Evolutionary conservation across 2,113 vertebrate species (phyloP).

Genomic region (Nycticorax nycticorax): DNA sequence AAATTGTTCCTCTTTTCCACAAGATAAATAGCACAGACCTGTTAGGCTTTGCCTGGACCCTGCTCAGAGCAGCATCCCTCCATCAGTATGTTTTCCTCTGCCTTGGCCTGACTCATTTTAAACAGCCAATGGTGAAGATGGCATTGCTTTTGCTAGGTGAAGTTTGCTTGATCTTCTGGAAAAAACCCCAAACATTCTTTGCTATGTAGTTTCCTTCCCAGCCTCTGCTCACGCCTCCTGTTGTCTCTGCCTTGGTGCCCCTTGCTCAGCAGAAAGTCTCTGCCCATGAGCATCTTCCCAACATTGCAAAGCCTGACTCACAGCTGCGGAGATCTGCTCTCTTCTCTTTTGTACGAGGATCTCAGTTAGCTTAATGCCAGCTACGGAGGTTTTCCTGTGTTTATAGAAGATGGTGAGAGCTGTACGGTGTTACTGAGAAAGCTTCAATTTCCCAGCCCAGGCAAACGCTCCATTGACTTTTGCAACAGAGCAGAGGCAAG

Average conservation of each 20-base stretch:
- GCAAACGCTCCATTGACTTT: not conserved
- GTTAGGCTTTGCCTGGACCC: not conserved
- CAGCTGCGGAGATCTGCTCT: not conserved
- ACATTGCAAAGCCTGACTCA: not conserved
- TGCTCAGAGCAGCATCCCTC: not conserved
- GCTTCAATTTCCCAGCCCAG: not conserved
- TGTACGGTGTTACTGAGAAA: not conserved
- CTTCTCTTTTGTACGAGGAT: not conserved
- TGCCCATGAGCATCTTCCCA: not conserved
- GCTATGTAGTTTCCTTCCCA: not conserved
- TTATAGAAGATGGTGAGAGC: not conserved
- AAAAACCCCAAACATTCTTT: not conserved
- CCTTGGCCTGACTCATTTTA: not conserved
- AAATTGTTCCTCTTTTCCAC: not conserved
- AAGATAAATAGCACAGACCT: not conserved
- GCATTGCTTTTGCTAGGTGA: not conserved
- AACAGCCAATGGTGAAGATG: not conserved
- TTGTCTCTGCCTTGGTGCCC: not conserved
- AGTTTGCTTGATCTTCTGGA: accelerated
- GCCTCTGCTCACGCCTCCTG: not conserved
- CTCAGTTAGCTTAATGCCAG: not conserved
- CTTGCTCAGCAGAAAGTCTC: not conserved
- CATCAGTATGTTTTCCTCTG: not conserved
- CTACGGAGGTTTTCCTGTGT: not conserved
- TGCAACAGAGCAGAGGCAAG: not conserved